Conservation (phyloP, 2,888 invertebrate genomes). For the Cephus pulcher region DNA sequence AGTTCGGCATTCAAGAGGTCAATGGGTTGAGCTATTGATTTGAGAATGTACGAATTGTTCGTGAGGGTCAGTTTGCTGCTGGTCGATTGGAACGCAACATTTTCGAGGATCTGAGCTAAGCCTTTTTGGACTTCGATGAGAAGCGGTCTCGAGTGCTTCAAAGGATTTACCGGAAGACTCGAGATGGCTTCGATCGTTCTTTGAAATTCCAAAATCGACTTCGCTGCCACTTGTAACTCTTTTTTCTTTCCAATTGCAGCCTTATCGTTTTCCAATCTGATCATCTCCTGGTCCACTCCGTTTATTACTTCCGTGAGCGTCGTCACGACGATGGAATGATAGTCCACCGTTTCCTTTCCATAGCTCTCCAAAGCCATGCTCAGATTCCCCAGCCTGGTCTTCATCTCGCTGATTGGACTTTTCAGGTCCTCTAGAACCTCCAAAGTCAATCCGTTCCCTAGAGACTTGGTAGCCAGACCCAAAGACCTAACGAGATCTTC, state of each 20-base stretch:
- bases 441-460: constrained; percentile 20
- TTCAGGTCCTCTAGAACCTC: constrained; percentile 35
- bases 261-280: constrained; percentile 23
- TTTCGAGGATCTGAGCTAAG: constrained; percentile 25
- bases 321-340: constrained; percentile 45
- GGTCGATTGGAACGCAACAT: constrained; percentile 19
- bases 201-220: constrained; percentile 20
- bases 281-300: constrained; percentile 38
- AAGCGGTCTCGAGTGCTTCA: constrained; percentile 17
- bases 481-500: constrained; percentile 47
- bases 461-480: constrained; percentile 25
- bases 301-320: constrained; percentile 45
- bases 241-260: constrained; percentile 29
- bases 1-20: constrained; percentile 16
- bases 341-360: constrained; percentile 43
- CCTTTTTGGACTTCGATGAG: constrained; percentile 27
- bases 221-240: constrained; percentile 22
- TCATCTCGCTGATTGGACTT: constrained; percentile 47
- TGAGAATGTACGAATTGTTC: constrained; percentile 18
- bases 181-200: constrained; percentile 20
- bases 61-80: constrained; percentile 12
- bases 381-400: constrained; percentile 50
- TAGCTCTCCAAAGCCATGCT: constrained; percentile 53
- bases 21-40: constrained; percentile 15
- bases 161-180: constrained; percentile 17